These are phyloP conservation scores for Leptopilina myrica DNA, from an alignment of 2,888 invertebrate species.

Conservation along the genomic window DNA sequence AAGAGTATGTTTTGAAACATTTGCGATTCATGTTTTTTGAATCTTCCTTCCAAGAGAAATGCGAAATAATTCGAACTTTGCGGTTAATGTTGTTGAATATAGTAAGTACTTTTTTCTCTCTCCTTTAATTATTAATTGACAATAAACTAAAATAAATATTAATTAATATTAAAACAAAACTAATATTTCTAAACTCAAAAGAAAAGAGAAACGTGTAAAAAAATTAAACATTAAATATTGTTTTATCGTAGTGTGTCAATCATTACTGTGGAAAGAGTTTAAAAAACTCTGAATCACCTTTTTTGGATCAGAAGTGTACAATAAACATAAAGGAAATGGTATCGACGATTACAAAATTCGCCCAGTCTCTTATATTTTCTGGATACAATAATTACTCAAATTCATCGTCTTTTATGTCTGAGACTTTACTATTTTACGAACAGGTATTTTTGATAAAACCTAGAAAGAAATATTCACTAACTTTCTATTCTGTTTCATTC, in stretches of 20 bases:
- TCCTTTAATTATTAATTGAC: slow-evolving; percentile 1
- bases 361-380: slow-evolving; percentile 61
- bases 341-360: slow-evolving; percentile 56
- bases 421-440: slow-evolving; percentile 70
- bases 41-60: slow-evolving; percentile 65
- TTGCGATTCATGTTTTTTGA: slow-evolving; percentile 68
- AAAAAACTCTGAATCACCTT: slow-evolving; percentile 61
- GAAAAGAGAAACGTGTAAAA: too few species aligned
- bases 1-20: slow-evolving; percentile 63
- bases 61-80: slow-evolving; percentile 66
- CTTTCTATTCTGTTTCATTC: slow-evolving; percentile 8
- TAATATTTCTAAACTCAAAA: neutral
- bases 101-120: slow-evolving; percentile 57
- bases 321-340: slow-evolving; percentile 61
- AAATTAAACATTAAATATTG: neutral
- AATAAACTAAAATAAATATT: neutral
- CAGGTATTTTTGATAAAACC: slow-evolving; percentile 53
- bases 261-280: slow-evolving; percentile 57
- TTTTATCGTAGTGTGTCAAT: slow-evolving; percentile 60
- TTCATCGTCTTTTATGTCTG: slow-evolving; percentile 61
- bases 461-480: neutral
- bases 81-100: slow-evolving; percentile 65
- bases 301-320: slow-evolving; percentile 63
- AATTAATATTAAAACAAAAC: neutral
- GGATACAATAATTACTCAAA: slow-evolving; percentile 66